Evolutionary conservation across 2,888 invertebrate species (phyloP).

Genomic region (Amphimallon solstitiale): DNA sequence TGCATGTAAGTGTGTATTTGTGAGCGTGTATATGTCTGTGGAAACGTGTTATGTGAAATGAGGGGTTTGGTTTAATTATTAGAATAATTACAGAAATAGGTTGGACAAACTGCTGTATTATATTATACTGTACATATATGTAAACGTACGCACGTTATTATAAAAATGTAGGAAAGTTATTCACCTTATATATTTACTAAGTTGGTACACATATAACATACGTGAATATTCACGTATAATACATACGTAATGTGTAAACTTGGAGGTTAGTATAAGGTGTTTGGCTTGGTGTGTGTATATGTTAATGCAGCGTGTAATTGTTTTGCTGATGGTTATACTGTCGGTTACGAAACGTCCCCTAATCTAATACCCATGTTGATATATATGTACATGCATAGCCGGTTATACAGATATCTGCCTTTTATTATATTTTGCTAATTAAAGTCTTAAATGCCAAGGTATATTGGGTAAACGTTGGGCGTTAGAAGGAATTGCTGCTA

Average conservation of each 20-base stretch:
- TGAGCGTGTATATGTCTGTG: background rate
- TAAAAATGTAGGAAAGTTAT: conserved; percentile 9
- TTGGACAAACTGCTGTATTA: background rate
- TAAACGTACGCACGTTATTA: background rate
- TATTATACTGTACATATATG: background rate
- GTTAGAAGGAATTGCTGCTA: no score
- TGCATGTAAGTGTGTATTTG: no score
- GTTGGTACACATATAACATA: no score
- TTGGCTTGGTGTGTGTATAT: background rate
- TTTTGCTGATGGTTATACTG: conserved; percentile 14
- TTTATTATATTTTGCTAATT: no score
- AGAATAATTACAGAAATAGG: conserved; percentile 21
- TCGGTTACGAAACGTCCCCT: conserved; percentile 5
- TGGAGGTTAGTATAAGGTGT: background rate
- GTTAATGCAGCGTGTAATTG: conserved; percentile 20
- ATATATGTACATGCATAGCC: no score
- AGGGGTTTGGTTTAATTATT: conserved; percentile 8
- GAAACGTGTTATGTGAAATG: background rate
- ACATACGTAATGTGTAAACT: background rate
- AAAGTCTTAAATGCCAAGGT: no score
- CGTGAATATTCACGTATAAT: no score
- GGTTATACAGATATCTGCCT: no score
- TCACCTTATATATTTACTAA: background rate
- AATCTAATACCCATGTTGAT: no score
- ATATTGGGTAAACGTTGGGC: no score